Percentiles rank a stretch among this genome's conserved stretches.
phyloP scores from a whole-genome alignment of 2,113 vertebrate species.

The Odobenus rosmarus region DNA sequence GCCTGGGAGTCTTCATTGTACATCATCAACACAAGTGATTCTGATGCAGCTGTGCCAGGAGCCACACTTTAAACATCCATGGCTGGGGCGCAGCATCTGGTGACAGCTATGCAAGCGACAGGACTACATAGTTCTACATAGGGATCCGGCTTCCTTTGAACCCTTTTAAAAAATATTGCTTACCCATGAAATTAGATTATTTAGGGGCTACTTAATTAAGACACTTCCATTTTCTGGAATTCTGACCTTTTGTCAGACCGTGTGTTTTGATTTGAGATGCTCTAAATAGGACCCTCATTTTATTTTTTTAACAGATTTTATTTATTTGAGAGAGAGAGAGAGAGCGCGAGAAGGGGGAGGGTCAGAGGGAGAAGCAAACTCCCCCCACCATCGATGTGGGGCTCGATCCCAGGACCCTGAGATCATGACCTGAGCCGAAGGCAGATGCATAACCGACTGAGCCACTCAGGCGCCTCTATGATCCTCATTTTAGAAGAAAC shows the following conservation, averaged over 20 bases:
- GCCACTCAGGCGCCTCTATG: background rate
- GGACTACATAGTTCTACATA: background rate
- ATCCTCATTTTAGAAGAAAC: conserved; percentile 21
- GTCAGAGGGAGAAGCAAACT: too few relatives aligned
- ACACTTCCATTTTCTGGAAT: background rate
- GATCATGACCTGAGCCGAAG: too few relatives aligned
- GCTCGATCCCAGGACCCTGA: too few relatives aligned
- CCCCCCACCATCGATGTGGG: too few relatives aligned
- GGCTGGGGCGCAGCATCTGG: rapidly evolving
- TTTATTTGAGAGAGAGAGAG: background rate
- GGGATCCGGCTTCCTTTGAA: background rate
- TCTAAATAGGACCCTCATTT: background rate
- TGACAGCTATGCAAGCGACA: background rate
- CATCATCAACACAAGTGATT: background rate
- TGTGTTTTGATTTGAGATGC: background rate
- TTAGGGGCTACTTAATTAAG: background rate
- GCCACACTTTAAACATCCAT: background rate
- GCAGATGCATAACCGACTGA: too few relatives aligned
- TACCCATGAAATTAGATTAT: background rate
- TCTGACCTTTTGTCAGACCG: background rate
- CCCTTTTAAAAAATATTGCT: background rate
- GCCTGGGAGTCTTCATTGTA: background rate
- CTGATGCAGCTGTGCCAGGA: background rate
- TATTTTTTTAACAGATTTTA: background rate
- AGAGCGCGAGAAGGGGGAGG: background rate